Evolutionary conservation across 2,113 vertebrate species (phyloP).

Genomic region (Nyctereutes procyonoides): DNA sequence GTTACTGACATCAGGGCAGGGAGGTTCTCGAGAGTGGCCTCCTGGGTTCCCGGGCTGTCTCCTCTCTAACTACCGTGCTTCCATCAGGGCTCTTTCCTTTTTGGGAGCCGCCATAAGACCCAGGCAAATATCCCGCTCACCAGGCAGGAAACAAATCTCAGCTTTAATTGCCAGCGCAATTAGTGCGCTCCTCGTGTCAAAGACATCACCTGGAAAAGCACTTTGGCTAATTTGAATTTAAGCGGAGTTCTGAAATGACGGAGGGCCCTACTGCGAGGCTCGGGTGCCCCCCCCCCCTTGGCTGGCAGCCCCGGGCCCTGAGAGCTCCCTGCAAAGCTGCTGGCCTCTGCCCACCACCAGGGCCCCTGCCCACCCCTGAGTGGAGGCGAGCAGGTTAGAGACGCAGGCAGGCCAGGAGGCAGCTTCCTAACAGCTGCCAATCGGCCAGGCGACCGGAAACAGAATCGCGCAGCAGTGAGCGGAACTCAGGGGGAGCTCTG

Average conservation of each 20-base stretch:
- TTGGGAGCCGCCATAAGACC: not conserved
- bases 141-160: slow-evolving; percentile 57
- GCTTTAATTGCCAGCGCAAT: slow-evolving; percentile 76
- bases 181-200: not conserved
- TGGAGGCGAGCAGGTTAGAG: not conserved
- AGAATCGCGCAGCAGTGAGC: not conserved
- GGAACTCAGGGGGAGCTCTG: not conserved
- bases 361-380: not conserved
- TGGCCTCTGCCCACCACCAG: not conserved
- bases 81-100: not conserved
- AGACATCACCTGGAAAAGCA: slow-evolving; percentile 80
- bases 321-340: not conserved
- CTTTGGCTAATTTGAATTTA: slow-evolving; percentile 81
- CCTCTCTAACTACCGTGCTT: not conserved
- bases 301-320: not conserved
- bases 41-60: not conserved
- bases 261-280: not conserved
- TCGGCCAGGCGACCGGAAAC: not conserved
- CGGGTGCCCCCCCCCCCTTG: not conserved
- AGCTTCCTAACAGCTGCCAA: slow-evolving; percentile 10
- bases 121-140: not conserved
- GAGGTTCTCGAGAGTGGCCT: not conserved
- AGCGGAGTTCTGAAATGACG: slow-evolving; percentile 62
- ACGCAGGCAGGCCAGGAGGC: not conserved
- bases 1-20: not conserved